Evolutionary conservation across 1,140 invertebrate species (phyloP), one percentile per base, ranked within the genome.

Genomic region (Lepidurus arcticus): DNA sequence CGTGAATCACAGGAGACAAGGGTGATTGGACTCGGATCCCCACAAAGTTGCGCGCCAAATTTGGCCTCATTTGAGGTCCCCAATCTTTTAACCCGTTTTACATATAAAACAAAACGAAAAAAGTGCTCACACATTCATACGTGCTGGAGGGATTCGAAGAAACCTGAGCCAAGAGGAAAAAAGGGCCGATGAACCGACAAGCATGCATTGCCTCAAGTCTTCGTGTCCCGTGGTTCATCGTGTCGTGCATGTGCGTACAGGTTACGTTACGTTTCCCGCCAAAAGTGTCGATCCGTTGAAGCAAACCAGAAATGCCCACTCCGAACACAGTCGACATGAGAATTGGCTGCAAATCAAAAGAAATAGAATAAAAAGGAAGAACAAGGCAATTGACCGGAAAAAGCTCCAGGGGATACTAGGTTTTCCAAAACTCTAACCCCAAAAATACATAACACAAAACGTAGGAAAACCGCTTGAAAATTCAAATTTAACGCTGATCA

Each of bases 1-100:
- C 53, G 53, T 65, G 53, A 65, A 65, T 65, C 53, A 65, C 53
- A 65, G 53, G 16, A 13, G 21, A 0, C 9, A 65, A 65, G n/a
- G 53, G 53, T 65, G 53, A 65, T 65, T 65, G 53, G 53, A 65
- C 53, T 65, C 53, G 53, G 53, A 65, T 65, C 53, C 53, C n/a
- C 53, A 65, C 16, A 9, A 9, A 65, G 53, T 65, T 65, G 53
- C n/a, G 53, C 53, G 53, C 53, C 53, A 65, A 65, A 65, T 65
- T 65, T 65, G 53, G 53, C 53, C 53, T 16, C 53, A 65, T 65
- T 65, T 21, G 53, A 65, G 53, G 53, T 65, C 53, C 53, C 21
- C 53, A 65, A 65, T 65, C 53, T 21, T 65, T 65, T 65, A 65
- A 65, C 53, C 53, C 53, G 53, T 65, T 65, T 65, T 65, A 21